Evolutionary conservation across 2,797 vertebrate genomes (phyloP).

Genomic region (Percopsis omiscomaycus): DNA sequence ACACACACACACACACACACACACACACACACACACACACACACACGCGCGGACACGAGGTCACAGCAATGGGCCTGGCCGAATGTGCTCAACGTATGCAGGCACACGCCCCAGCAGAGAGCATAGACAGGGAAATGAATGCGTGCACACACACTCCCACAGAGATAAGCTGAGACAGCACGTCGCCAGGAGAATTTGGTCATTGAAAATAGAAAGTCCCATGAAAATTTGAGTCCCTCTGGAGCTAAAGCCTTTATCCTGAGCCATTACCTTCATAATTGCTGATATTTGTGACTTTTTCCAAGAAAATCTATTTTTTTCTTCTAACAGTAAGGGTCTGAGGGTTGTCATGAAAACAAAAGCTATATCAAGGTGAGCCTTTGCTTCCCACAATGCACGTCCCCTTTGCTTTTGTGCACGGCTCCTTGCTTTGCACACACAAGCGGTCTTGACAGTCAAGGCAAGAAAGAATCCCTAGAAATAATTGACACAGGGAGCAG

Average conservation of each 20-base stretch:
- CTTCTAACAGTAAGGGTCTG: slow-evolving; percentile 28
- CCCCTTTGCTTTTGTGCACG: slow-evolving; percentile 28
- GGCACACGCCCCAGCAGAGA: slow-evolving; percentile 66
- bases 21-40: slow-evolving; percentile 34
- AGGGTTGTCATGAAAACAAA: slow-evolving; percentile 29
- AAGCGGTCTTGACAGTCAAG: slow-evolving; percentile 34
- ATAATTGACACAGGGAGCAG: slow-evolving; percentile 48
- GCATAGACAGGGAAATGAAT: slow-evolving; percentile 74
- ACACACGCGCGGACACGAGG: slow-evolving; percentile 51
- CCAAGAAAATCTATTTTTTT: slow-evolving; percentile 13
- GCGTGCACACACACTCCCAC: slow-evolving; percentile 61
- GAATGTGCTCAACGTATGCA: slow-evolving; percentile 78
- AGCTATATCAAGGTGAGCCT: slow-evolving; percentile 31
- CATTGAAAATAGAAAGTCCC: slow-evolving; percentile 48
- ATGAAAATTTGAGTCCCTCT: slow-evolving; percentile 57
- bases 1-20: slow-evolving; percentile 26
- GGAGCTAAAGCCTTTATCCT: slow-evolving; percentile 46
- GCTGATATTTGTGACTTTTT: slow-evolving; percentile 30
- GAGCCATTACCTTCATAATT: slow-evolving; percentile 46
- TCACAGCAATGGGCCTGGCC: slow-evolving; percentile 62
- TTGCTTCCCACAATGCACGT: slow-evolving; percentile 24
- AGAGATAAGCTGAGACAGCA: slow-evolving; percentile 67
- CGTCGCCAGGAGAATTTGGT: slow-evolving; percentile 53
- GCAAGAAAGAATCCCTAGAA: slow-evolving; percentile 43
- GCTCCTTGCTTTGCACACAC: slow-evolving; percentile 32